These are phyloP conservation scores for Sinohyriopsis cumingii DNA, from an alignment of 2,888 invertebrate species.

Conservation along the genomic window DNA sequence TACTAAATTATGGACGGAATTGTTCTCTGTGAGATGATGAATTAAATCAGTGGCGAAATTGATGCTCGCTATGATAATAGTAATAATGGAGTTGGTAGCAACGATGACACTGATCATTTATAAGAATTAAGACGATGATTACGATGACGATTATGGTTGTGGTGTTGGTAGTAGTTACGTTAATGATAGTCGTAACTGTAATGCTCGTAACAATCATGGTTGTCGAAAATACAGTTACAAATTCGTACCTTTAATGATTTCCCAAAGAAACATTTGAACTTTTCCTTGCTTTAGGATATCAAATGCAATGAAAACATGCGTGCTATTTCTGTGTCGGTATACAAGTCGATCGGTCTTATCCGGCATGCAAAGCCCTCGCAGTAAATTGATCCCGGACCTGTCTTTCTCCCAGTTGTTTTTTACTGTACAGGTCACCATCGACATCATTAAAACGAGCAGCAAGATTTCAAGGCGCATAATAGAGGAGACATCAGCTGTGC, in stretches of 20 bases:
- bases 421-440: no score
- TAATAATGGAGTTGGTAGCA: no score
- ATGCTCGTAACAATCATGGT: background rate
- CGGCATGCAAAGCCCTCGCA: conserved; percentile 39
- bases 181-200: background rate
- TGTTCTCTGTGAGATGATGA: no score
- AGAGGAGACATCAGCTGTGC: no score
- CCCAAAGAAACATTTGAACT: conserved; percentile 43
- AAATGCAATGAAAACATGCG: conserved; percentile 43
- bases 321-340: conserved; percentile 36
- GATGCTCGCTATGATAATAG: no score
- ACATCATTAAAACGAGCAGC: no score
- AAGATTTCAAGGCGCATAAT: no score
- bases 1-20: no score
- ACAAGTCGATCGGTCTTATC: conserved; percentile 41
- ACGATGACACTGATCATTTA: no score
- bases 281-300: conserved; percentile 34
- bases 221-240: background rate
- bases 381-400: conserved; percentile 22
- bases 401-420: no score
- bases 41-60: no score
- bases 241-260: conserved; percentile 33
- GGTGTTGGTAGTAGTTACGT: background rate
- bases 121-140: no score
- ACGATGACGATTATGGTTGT: background rate